phyloP scores from a whole-genome alignment of 2,113 vertebrate genomes.

The Triplophysa dalaica region DNA sequence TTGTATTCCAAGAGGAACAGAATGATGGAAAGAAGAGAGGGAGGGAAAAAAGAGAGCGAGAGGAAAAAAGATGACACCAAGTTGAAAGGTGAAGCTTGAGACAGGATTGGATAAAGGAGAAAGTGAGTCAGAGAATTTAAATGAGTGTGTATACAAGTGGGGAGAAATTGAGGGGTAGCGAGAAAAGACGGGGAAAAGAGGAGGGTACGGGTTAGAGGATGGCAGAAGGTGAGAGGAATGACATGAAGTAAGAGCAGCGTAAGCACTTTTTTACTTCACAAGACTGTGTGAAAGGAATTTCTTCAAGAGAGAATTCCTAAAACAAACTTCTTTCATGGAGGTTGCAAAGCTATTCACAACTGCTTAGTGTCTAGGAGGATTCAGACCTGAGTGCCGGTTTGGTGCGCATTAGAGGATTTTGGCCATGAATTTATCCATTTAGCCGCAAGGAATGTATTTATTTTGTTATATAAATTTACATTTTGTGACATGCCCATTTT shows the following conservation, averaged over 20 bases:
- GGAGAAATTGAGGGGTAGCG: neutral
- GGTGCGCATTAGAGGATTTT: too few relatives aligned
- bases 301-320: slow-evolving; percentile 43
- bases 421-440: too few relatives aligned
- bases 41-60: neutral
- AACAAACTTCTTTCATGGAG: neutral
- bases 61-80: neutral
- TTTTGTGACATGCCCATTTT: too few relatives aligned
- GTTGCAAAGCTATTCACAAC: neutral
- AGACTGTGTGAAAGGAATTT: slow-evolving; percentile 18
- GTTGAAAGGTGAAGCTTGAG: slow-evolving; percentile 19
- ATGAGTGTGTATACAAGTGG: neutral
- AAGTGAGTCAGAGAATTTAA: neutral
- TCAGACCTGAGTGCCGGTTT: neutral
- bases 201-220: slow-evolving; percentile 18
- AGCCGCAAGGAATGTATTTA: too few relatives aligned
- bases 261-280: slow-evolving; percentile 41
- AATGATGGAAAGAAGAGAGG: neutral
- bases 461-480: too few relatives aligned
- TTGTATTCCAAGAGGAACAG: slow-evolving; percentile 6
- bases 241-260: slow-evolving; percentile 34
- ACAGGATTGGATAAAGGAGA: neutral
- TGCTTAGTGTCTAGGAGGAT: neutral
- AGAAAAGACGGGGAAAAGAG: slow-evolving; percentile 3
- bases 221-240: slow-evolving; percentile 8